Conservation (phyloP, 2,113 vertebrate genomes). For the Esox niger region DNA sequence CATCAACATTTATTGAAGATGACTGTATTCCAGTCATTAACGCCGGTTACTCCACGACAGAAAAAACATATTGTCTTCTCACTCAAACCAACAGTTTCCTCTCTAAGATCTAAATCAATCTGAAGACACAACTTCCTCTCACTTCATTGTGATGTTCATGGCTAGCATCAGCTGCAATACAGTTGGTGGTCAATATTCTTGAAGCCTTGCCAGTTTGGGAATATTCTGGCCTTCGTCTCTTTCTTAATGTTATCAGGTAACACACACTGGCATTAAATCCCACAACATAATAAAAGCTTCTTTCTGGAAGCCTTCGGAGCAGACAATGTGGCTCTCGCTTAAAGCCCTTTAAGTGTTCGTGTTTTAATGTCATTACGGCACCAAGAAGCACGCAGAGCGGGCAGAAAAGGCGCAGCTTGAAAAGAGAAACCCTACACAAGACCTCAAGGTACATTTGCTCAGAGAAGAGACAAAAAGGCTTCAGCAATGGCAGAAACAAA, state of each 20-base stretch:
- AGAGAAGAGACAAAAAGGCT: conserved; percentile 62
- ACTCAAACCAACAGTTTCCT: not conserved
- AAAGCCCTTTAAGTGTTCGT: conserved; percentile 77
- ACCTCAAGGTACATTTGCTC: conserved; percentile 75
- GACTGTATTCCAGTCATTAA: not conserved
- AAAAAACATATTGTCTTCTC: not conserved
- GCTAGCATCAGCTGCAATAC: conserved; percentile 67
- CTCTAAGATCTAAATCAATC: not conserved
- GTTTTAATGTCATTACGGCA: conserved; percentile 78
- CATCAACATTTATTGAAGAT: conserved; percentile 11
- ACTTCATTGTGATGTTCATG: conserved; percentile 59
- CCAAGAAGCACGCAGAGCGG: conserved; percentile 60
- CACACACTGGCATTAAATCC: conserved; percentile 80
- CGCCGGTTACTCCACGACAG: not conserved
- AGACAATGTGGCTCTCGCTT: conserved; percentile 71
- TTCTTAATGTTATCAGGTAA: conserved; percentile 81
- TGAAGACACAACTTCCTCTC: not conserved
- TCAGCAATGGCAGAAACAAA: conserved; percentile 64
- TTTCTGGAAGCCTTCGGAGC: conserved; percentile 72
- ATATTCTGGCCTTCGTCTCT: conserved; percentile 62
- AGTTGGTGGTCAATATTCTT: conserved; percentile 78
- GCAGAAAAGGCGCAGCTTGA: conserved; percentile 42
- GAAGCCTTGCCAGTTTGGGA: conserved; percentile 67
- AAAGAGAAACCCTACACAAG: conserved; percentile 70
- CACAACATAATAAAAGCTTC: conserved; percentile 73